A percentile compares a stretch with the other conserved stretches of the same genome.
These are phyloP conservation scores for Megastigmus dorsalis DNA, from an alignment of 2,888 invertebrate species.

Conservation along the genomic window DNA sequence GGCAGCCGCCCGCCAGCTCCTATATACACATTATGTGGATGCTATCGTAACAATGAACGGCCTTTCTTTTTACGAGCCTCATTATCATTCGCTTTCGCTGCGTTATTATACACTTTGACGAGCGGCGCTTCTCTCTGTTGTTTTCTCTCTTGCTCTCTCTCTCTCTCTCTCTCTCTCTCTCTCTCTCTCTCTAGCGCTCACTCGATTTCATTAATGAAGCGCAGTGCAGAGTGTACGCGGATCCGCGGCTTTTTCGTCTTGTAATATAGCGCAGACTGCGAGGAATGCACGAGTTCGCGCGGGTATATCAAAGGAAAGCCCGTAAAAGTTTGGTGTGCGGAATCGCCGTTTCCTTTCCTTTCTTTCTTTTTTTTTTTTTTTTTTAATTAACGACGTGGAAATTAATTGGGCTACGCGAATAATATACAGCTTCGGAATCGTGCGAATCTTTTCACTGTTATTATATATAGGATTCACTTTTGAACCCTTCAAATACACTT, in stretches of 20 bases:
- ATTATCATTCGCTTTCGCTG: slow-evolving; percentile 26
- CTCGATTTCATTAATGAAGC: slow-evolving; percentile 26
- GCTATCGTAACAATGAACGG: neutral
- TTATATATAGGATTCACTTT: too few species aligned
- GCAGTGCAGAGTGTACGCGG: neutral
- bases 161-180: neutral
- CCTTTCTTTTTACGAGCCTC: slow-evolving; percentile 10
- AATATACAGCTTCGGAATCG: too few species aligned
- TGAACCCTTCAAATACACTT: too few species aligned
- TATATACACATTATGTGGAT: neutral
- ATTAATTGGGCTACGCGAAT: neutral
- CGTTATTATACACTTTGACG: too few species aligned
- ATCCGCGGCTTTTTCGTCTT: neutral
- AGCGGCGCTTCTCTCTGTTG: neutral
- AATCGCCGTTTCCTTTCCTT: too few species aligned
- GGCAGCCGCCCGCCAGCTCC: neutral
- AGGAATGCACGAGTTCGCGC: too few species aligned
- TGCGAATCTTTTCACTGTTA: too few species aligned
- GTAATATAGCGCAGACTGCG: too few species aligned
- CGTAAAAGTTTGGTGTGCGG: neutral
- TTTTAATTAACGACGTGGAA: too few species aligned
- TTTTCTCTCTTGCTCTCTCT: neutral
- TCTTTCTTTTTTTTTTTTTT: neutral
- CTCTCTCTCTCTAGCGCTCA: neutral
- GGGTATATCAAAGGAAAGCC: neutral